Base-by-base conservation (phyloP, 2,888 invertebrate species). In the Plebejus argus region DNA sequence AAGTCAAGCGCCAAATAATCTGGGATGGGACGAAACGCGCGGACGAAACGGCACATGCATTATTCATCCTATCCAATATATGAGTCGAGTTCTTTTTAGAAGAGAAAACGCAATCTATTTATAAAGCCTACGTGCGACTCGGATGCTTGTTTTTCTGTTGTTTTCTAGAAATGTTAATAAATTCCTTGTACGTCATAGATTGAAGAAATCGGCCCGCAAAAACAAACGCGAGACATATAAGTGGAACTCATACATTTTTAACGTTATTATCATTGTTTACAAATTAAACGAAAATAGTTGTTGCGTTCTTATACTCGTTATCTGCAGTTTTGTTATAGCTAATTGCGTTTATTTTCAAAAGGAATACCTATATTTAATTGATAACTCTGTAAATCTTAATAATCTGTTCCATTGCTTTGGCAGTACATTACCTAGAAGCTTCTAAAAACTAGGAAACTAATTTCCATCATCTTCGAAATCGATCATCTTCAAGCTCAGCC, bases 121-220 rank as follows among this genome's bases (percentile, higher is more conserved):
- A 74, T 74, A 74, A 74, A 74, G 53, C 28, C 74, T 53, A 12
- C 74, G 74, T 72, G 72, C 72, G 23, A 74, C 28, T 74, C 53
- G 49, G 49, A 49, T 53, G 74, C 74, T 74, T 74, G 74, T 74
- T 74, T 74, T 74, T 74, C 74, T 74, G 74, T 74, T 74, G 74
- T 74, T 74, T 74, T 74, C 74, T 28, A 74, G 74, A 49, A 74
- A 53, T 49, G 49, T 28, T 28, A 28, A 74, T 74, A 53, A 74
- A 74, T 74, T 49, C 74, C 49, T 28, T 49, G 23, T 49, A 74
- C 74, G 49, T 28, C 23, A 53, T 53, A 74, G 49, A 74, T 74
- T 49, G 74, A 72, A 72, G 72, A 35, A 72, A 49, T 45, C 49
- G 23, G 18, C 6, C 7, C 23, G 45, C 15, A 74, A 74, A 74